A percentile compares a stretch with the other conserved stretches of the same genome.
Conservation (phyloP, 2,888 invertebrate genomes). For the Ormyrus labotus region DNA sequence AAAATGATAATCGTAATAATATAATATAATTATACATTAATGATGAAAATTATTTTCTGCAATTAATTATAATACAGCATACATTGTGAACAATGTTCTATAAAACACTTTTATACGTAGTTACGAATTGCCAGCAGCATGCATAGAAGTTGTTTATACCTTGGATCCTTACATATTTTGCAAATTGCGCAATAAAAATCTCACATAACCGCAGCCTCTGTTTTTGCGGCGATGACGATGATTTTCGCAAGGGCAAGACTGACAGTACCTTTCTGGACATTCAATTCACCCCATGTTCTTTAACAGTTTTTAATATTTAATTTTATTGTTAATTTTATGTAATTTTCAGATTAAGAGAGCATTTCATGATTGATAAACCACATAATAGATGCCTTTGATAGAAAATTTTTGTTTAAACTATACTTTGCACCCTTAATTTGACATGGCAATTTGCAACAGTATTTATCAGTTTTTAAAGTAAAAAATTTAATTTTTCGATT, state of each 20-base stretch:
- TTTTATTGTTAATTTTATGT: constrained; percentile 10
- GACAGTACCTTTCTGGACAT: constrained; percentile 43
- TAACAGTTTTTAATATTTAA: constrained; percentile 14
- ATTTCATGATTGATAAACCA: neutral
- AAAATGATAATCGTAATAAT: constrained; percentile 56
- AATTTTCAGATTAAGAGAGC: constrained; percentile 15
- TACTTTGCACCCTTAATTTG: constrained; percentile 14
- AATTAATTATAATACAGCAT: constrained; percentile 55
- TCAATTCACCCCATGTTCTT: constrained; percentile 4
- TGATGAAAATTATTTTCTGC: constrained; percentile 52
- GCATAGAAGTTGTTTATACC: constrained; percentile 60
- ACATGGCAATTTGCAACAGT: constrained; percentile 18
- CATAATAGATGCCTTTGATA: neutral
- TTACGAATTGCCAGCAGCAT: constrained; percentile 60
- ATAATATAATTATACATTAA: constrained; percentile 49
- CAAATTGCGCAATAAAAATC: constrained; percentile 60
- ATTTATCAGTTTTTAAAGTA: neutral
- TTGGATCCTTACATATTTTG: constrained; percentile 55
- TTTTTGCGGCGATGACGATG: constrained; percentile 45
- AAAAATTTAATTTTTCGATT: constrained; percentile 21
- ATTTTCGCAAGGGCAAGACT: constrained; percentile 56
- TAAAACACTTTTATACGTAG: constrained; percentile 61
- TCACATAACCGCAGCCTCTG: constrained; percentile 48
- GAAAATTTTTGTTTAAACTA: constrained; percentile 8
- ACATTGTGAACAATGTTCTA: constrained; percentile 59